These are phyloP conservation scores for Eupithecia inturbata DNA, from an alignment of 2,888 invertebrate species.

Conservation along the genomic window DNA sequence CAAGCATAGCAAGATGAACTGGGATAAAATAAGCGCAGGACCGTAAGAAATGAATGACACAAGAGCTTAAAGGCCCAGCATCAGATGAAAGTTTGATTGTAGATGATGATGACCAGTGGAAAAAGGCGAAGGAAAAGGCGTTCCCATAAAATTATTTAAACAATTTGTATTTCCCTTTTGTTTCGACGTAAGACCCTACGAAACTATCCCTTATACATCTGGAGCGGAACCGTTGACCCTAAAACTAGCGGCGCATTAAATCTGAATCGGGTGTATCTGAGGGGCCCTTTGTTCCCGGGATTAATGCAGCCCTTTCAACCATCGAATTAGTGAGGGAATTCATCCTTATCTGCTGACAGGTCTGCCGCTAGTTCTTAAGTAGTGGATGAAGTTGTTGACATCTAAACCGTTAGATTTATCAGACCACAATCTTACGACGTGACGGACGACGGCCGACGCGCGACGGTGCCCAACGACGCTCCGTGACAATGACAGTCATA, in stretches of 20 bases:
- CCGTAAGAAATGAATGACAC: too few species aligned
- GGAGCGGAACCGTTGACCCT: constrained; percentile 10
- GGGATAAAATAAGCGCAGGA: too few species aligned
- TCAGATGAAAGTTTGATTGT: too few species aligned
- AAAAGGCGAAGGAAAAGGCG: too few species aligned
- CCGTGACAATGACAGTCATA: neutral
- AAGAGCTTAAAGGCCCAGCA: too few species aligned
- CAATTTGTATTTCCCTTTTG: neutral
- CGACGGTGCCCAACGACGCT: neutral
- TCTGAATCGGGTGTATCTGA: constrained; percentile 39
- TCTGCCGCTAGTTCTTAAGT: constrained; percentile 11
- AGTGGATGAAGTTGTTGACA: neutral
- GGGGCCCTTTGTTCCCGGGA: constrained; percentile 40
- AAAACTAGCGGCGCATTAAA: constrained; percentile 21
- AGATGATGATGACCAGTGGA: too few species aligned
- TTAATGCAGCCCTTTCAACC: constrained; percentile 44
- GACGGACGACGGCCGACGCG: neutral
- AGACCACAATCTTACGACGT: neutral
- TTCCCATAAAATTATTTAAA: neutral
- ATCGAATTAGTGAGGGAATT: constrained; percentile 39
- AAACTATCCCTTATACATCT: neutral
- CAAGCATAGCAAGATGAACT: too few species aligned
- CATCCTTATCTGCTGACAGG: constrained; percentile 38
- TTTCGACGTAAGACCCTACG: neutral
- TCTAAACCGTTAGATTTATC: neutral